These are phyloP conservation scores for Hexactinellida sp. DNA, from an alignment of 37 sponge, comb jelly and placozoan species.

Conservation along the genomic window DNA sequence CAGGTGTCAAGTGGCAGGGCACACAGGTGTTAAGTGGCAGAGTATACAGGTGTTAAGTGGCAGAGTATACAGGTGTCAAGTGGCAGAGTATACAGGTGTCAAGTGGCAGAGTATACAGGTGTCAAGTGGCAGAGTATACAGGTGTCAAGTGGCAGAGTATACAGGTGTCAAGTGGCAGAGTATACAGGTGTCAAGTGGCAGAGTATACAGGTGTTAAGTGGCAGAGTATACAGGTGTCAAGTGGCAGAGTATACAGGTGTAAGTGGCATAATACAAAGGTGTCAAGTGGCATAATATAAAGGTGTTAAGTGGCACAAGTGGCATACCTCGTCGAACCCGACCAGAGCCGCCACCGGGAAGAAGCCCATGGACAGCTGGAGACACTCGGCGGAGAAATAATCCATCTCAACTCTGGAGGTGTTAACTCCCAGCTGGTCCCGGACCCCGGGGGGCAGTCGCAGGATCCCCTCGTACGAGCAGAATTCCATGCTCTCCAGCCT, in stretches of 20 bases:
- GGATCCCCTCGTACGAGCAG: neutral
- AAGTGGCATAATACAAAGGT: no score
- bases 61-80: no score
- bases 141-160: neutral
- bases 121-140: neutral
- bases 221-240: neutral
- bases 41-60: neutral
- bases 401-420: neutral
- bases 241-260: no score
- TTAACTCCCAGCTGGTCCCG: neutral
- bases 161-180: neutral
- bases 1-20: neutral
- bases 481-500: conserved; percentile 1
- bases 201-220: neutral
- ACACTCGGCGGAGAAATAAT: neutral
- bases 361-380: neutral
- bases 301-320: neutral
- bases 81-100: neutral
- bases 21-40: neutral
- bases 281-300: neutral
- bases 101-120: neutral
- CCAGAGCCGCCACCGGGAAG: neutral
- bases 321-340: neutral
- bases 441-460: neutral
- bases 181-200: neutral